Percentiles rank a stretch among this genome's conserved stretches.
Conservation (phyloP, 2,797 vertebrate species). For the Sciurus carolinensis region DNA sequence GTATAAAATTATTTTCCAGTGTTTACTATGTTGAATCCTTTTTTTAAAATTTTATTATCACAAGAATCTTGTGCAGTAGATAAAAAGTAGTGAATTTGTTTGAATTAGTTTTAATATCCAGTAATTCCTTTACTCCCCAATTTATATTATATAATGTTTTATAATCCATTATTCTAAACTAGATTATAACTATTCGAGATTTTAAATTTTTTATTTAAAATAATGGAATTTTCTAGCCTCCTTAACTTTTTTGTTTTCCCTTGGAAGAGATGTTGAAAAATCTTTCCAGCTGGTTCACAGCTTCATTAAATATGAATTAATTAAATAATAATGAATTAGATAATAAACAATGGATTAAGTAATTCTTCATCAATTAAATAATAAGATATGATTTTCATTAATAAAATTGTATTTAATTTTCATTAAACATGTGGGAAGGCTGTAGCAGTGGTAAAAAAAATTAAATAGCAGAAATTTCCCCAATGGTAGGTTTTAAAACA, state of each 20-base stretch:
- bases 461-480: not conserved
- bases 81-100: not conserved
- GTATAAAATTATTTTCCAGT: not conserved
- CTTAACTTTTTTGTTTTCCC: not conserved
- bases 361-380: too few relatives aligned
- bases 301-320: not conserved
- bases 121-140: not conserved
- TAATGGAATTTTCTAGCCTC: not conserved
- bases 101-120: not conserved
- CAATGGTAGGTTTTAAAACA: not conserved
- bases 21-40: slow-evolving; percentile 16
- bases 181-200: not conserved
- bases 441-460: not conserved
- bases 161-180: not conserved
- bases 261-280: slow-evolving; percentile 25
- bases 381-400: too few relatives aligned
- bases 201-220: not conserved
- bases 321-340: too few relatives aligned
- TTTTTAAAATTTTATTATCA: not conserved
- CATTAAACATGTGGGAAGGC: not conserved
- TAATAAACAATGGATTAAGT: too few relatives aligned
- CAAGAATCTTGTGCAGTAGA: not conserved
- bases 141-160: slow-evolving; percentile 43
- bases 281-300: not conserved
- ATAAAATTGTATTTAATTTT: not conserved